phyloP scores from a whole-genome alignment of 2,797 vertebrate genomes.

The Sternarchorhynchus goeldii region DNA sequence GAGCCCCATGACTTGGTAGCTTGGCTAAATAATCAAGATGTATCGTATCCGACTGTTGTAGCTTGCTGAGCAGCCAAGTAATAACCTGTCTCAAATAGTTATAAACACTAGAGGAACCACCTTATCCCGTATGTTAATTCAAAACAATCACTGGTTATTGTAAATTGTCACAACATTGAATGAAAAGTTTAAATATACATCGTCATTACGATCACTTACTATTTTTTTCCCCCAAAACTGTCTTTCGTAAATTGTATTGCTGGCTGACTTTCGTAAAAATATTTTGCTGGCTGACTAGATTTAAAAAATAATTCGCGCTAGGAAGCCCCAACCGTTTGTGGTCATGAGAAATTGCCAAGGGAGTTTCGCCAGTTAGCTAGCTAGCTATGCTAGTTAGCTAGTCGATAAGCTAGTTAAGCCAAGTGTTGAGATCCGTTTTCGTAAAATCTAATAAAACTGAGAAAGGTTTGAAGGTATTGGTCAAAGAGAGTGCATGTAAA shows the following conservation, averaged over 20 bases:
- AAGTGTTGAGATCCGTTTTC: slow-evolving; percentile 6
- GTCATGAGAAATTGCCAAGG: neutral
- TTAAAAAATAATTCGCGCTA: slow-evolving; percentile 13
- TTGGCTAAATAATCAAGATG: too few relatives aligned
- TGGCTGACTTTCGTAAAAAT: neutral
- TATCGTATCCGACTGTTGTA: too few relatives aligned
- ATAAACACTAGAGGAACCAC: too few relatives aligned
- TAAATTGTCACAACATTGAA: neutral
- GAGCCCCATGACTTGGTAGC: too few relatives aligned
- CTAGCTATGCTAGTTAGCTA: too few relatives aligned
- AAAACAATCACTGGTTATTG: too few relatives aligned
- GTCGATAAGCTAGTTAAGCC: too few relatives aligned
- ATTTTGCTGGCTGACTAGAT: neutral
- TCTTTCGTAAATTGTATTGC: neutral
- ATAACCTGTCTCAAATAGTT: too few relatives aligned
- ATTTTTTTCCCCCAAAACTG: neutral
- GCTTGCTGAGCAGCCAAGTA: too few relatives aligned
- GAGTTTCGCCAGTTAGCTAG: neutral
- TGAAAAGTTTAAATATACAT: neutral
- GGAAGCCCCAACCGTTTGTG: neutral
- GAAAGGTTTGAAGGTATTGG: too few relatives aligned
- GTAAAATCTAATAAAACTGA: neutral
- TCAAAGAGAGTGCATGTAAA: neutral
- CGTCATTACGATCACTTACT: slow-evolving; percentile 16
- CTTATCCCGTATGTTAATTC: too few relatives aligned